Base-by-base conservation (phyloP, 2,113 vertebrate genomes). In the Pipra filicauda region DNA sequence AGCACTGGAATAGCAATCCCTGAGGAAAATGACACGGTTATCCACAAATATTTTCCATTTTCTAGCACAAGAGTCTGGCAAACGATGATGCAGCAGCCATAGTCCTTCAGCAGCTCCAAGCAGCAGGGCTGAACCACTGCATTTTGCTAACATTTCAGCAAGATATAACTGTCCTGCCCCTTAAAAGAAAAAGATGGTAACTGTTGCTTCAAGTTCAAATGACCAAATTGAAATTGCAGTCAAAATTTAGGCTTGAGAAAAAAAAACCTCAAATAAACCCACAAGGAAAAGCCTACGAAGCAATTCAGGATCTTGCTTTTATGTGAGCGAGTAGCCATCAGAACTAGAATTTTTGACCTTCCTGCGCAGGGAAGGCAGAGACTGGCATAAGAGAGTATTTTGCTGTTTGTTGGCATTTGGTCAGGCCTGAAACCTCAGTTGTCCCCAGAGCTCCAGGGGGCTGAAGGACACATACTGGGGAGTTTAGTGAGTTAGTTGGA, bases 1-100 rank as follows among this genome's bases (percentile, higher is more conserved):
- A 65, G 49, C 67, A 39, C 39, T 33, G 71, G 28, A 72, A 46
- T 4, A 75, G 48, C 39, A 64, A 35, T 67, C 52, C 30, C 26
- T 35, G 30, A 71, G 48, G 22, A 64, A 33, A 55, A 27, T 0
- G 0, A 78, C 57, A 58, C 0, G 2, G 23, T 43, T 31, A 46
- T 27, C 39, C 39, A 21, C 78, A 83, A 33, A 44, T 26, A 27
- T 72, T 67, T 71, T 43, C 52, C 20, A 46, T 43, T 61, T 87
- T 48, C 62, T 46, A 30, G 23, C 35, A n/a, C 10, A 43, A 28
- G 30, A 75, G 30, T 18, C 66, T 69, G 39, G 26, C 15, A 48
- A 39, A 55, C 0, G 1, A 35, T 4, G 30, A 52, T 14, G 21
- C 52, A 89, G 48, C 27, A 89, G 37, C 22, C 70, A 48, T 15